A percentile compares a stretch with the other conserved stretches of the same genome.
Conservation (phyloP, 2,888 invertebrate genomes). For the Pollenia labialis region DNA sequence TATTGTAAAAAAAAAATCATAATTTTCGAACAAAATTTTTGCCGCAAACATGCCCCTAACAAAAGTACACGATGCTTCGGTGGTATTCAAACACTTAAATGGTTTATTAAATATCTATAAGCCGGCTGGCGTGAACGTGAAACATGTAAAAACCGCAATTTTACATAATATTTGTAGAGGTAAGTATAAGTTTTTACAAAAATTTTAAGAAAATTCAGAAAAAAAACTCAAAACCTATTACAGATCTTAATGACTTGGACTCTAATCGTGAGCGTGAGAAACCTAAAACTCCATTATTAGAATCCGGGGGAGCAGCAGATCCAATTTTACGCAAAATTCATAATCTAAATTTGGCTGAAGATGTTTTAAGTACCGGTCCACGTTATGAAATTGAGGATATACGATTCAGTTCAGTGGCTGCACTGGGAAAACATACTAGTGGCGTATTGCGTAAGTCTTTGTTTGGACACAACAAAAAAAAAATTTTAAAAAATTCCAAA, state of each 20-base stretch:
- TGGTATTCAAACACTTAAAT: conserved; percentile 88
- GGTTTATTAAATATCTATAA: conserved; percentile 93
- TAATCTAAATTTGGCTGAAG: conserved; percentile 88
- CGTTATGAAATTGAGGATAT: conserved; percentile 89
- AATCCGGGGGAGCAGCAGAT: conserved; percentile 87
- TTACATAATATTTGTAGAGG: conserved; percentile 88
- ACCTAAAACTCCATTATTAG: conserved; percentile 84
- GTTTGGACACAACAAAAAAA: not conserved
- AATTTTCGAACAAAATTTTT: not conserved
- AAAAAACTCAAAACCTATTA: not conserved
- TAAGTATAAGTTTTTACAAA: conserved; percentile 81
- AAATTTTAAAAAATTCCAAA: not conserved
- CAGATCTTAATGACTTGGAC: conserved; percentile 60
- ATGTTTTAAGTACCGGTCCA: conserved; percentile 90
- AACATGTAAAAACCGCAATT: conserved; percentile 86
- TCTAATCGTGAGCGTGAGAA: conserved; percentile 85
- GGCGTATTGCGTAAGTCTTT: conserved; percentile 88
- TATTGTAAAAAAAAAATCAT: not conserved
- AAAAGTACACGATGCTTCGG: conserved; percentile 85
- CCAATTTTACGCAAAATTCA: conserved; percentile 86
- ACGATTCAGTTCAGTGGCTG: conserved; percentile 86
- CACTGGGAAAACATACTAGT: conserved; percentile 88
- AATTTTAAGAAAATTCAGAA: not conserved
- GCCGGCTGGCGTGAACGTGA: conserved; percentile 87
- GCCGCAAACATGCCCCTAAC: conserved; percentile 77